Evolutionary conservation across 2,113 vertebrate genomes (phyloP).

Genomic region (Ploceus nigricollis): DNA sequence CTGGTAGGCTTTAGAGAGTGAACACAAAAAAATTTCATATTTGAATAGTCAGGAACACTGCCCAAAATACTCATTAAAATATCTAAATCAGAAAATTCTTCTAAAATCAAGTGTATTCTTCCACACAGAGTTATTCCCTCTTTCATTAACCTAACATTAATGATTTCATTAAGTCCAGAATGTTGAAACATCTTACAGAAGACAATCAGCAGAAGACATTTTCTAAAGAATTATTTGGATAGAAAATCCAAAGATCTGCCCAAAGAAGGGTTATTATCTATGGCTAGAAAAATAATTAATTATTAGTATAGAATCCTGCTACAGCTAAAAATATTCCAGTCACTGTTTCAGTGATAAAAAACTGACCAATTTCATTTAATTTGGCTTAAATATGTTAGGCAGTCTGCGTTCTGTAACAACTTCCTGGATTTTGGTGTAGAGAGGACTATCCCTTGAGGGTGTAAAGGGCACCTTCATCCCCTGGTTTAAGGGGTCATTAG

Average conservation of each 20-base stretch:
- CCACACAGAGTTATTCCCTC: neutral
- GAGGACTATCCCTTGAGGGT: neutral
- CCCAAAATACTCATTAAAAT: neutral
- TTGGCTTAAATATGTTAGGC: neutral
- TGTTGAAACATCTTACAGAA: neutral
- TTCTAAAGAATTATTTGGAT: neutral
- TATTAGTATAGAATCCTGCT: neutral
- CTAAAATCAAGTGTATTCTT: neutral
- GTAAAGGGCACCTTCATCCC: neutral
- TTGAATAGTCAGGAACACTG: neutral
- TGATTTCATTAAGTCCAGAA: neutral
- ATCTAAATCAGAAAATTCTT: constrained; percentile 1
- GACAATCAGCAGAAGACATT: neutral
- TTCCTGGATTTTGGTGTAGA: neutral
- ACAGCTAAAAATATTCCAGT: neutral
- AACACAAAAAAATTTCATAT: neutral
- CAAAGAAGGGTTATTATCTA: neutral
- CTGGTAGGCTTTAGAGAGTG: neutral
- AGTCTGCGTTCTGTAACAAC: neutral
- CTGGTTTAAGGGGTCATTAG: neutral
- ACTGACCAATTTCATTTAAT: neutral
- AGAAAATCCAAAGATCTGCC: neutral
- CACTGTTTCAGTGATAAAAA: neutral
- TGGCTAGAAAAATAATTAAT: neutral
- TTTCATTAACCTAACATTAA: neutral